phyloP scores from a whole-genome alignment of 2,113 vertebrate species.

The Notiomystis cincta region DNA sequence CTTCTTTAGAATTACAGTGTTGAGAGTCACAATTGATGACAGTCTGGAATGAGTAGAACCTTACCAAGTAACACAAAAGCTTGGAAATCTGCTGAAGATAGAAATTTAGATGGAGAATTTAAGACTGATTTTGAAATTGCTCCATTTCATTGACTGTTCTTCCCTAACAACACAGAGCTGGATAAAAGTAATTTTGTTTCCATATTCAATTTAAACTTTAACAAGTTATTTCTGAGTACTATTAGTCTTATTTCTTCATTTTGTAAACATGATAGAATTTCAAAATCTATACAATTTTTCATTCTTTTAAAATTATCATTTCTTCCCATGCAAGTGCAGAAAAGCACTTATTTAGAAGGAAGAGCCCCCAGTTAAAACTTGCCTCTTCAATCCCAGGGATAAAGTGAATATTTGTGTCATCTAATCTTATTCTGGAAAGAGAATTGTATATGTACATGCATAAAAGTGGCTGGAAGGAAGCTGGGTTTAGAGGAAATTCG shows the following conservation, averaged over 20 bases:
- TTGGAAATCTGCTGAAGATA: not conserved
- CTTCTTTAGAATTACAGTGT: not conserved
- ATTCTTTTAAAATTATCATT: not conserved
- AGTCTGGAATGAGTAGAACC: not conserved
- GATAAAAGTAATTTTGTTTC: slow-evolving; percentile 14
- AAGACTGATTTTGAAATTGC: slow-evolving; percentile 38
- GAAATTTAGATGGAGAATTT: slow-evolving; percentile 17
- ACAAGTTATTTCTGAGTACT: slow-evolving; percentile 12
- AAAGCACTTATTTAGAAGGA: not conserved
- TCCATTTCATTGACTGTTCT: slow-evolving; percentile 27
- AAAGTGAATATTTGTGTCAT: slow-evolving; percentile 3
- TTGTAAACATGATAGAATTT: not conserved
- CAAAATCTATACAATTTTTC: not conserved
- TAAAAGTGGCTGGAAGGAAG: slow-evolving; percentile 37
- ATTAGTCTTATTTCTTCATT: not conserved
- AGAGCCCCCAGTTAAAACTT: slow-evolving; percentile 7
- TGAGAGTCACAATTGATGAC: not conserved
- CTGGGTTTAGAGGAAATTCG: slow-evolving; percentile 3
- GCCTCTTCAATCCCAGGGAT: not conserved
- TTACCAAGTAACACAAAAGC: not conserved
- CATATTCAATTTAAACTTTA: slow-evolving; percentile 22
- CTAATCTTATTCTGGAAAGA: slow-evolving; percentile 34
- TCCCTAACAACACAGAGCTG: not conserved
- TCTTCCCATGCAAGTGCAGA: not conserved
- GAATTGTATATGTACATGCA: slow-evolving; percentile 25